Evolutionary conservation across 37 sponge, comb jelly and placozoan genomes (phyloP), one percentile per base, ranked within the genome.

Genomic region (Aplysina aerophoba): DNA sequence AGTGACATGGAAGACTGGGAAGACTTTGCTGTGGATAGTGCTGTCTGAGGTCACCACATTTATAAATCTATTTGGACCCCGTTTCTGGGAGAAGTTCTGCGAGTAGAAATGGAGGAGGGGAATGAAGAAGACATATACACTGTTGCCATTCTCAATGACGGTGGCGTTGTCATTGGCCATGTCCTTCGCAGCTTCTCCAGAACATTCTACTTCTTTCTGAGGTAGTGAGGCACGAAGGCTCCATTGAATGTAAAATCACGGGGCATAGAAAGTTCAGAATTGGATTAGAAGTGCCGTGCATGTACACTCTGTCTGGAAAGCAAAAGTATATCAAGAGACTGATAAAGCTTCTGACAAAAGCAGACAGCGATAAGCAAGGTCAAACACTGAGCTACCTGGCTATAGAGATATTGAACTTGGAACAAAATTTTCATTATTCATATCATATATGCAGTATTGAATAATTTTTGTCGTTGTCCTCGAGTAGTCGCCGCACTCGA

Each of bases 21-120:
- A n/a, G n/a, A n/a, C n/a, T n/a, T n/a, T n/a, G n/a, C 53, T 15
- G 4, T 64, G 50, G 84, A 83, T 38, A 50, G 84, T 35, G 54
- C 67, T 4, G 53, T 83, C 24, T 17, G 71, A 38, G 84, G 84
- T 16, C 84, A 83, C 41, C 84, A 83, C 28, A 55, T 83, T 22
- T 83, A 83, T 41, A 83, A 37, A 35, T 15, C 39, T 64, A 83
- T 83, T 24, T 83, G 84, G 84, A 83, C 84, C 25, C 71, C 71
- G 12, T 67, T 64, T 44, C 16, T 83, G 25, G 84, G 84, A 40
- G 84, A 83, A 59, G 50, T 37, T 65, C 71, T 83, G 35, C 69
- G 17, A 38, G 71, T 53, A 25, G 72, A 4, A 67, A 33, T 40
- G 27, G 79, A 77, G 35, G 50, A 28, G 33, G 27, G 35, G 37